Evolutionary conservation across 2,797 vertebrate species (phyloP).

Genomic region (Botia kubotai): DNA sequence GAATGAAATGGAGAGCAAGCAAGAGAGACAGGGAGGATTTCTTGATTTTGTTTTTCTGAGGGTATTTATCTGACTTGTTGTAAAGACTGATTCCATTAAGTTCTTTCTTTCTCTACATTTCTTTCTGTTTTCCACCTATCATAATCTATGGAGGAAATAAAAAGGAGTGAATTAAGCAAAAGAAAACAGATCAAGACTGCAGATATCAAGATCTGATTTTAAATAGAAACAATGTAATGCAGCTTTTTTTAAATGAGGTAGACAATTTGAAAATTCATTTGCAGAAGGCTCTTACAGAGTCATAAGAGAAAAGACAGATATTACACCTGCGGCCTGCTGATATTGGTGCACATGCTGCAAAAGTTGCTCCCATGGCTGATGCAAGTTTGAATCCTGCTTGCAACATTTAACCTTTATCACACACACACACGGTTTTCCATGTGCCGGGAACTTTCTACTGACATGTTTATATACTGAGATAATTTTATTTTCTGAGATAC

Average conservation of each 20-base stretch:
- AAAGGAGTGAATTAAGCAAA: background rate
- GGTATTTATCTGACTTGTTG: background rate
- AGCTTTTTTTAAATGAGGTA: no score
- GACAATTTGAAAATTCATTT: no score
- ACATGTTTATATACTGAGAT: no score
- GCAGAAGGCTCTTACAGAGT: no score
- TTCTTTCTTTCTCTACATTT: background rate
- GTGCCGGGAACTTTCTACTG: no score
- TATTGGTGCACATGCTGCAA: background rate
- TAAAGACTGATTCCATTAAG: background rate
- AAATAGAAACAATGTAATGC: no score
- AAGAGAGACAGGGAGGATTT: slow-evolving; percentile 3
- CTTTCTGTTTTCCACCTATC: background rate
- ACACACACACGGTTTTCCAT: no score
- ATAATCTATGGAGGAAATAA: background rate
- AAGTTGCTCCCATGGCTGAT: background rate
- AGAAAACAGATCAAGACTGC: background rate
- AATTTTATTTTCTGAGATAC: no score
- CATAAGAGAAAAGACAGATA: background rate
- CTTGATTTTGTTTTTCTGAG: background rate
- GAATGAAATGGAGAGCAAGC: background rate
- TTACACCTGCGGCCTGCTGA: background rate
- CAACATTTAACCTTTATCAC: background rate
- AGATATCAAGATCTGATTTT: no score
- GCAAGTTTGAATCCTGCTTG: background rate